These are phyloP conservation scores for Ylistrum balloti DNA, from an alignment of 1,140 invertebrate species.

Conservation along the genomic window DNA sequence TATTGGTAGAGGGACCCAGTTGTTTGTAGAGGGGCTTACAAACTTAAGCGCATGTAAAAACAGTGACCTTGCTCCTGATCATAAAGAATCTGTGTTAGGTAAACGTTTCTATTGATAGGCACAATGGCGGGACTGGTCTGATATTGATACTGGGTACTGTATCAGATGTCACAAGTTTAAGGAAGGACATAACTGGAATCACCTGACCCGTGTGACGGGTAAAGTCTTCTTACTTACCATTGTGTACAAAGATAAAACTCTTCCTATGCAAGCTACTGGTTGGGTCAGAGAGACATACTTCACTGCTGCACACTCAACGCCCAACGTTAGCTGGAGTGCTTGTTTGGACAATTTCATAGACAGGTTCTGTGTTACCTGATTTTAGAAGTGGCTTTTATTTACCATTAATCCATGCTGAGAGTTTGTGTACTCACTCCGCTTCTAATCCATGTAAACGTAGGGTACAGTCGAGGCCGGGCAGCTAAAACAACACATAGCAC, in stretches of 20 bases:
- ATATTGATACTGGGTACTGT: constrained; percentile 8
- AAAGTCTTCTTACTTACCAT: neutral
- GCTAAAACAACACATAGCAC: neutral
- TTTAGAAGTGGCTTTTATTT: constrained; percentile 34
- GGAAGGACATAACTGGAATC: neutral
- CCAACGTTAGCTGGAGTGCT: neutral
- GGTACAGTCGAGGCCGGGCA: neutral
- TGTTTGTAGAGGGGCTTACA: neutral
- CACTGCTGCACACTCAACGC: neutral
- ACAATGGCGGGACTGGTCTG: neutral
- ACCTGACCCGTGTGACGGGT: constrained; percentile 14
- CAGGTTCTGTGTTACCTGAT: neutral
- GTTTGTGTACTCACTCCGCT: neutral
- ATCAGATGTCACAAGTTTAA: neutral
- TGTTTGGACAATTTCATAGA: constrained; percentile 20
- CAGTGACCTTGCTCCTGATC: constrained; percentile 30
- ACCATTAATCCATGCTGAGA: constrained; percentile 10
- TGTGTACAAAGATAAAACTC: constrained; percentile 24
- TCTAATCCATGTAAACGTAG: neutral
- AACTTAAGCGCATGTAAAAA: constrained; percentile 29
- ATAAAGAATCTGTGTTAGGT: constrained; percentile 2
- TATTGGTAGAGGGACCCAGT: neutral
- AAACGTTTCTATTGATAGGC: constrained; percentile 21
- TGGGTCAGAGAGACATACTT: neutral
- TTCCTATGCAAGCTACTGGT: constrained; percentile 16